phyloP scores from a whole-genome alignment of 2,113 vertebrate genomes.

The Cyphomyrus plagiostoma region DNA sequence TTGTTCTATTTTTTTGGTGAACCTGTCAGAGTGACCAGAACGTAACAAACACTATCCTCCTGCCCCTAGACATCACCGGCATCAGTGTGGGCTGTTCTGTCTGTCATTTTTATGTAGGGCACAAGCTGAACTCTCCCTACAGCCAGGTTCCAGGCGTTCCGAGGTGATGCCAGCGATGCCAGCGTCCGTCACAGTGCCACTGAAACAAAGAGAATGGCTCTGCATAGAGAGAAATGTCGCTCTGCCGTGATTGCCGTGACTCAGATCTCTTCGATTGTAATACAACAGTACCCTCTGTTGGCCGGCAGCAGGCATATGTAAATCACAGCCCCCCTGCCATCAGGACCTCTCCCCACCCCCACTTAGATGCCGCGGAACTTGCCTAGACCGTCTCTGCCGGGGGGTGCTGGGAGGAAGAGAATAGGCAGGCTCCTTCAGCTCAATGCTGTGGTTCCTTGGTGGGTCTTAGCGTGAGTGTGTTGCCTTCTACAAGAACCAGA shows the following conservation, averaged over 20 bases:
- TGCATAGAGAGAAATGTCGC: not conserved
- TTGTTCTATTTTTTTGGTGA: not conserved
- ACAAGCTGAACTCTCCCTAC: not conserved
- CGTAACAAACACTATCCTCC: no score
- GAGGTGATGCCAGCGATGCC: not conserved
- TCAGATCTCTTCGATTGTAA: conserved; percentile 40
- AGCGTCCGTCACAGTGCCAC: not conserved
- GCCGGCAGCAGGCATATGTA: conserved; percentile 42
- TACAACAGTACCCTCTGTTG: conserved; percentile 68
- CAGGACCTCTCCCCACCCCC: not conserved
- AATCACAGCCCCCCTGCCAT: conserved; percentile 14
- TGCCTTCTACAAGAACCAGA: not conserved
- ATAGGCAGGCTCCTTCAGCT: not conserved
- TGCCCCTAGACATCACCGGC: not conserved
- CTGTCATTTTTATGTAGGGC: not conserved
- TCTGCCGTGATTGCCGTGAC: not conserved
- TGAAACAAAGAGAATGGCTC: not conserved
- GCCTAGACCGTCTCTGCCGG: not conserved
- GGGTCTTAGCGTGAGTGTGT: not conserved
- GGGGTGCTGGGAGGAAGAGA: not conserved
- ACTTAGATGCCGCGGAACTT: not conserved
- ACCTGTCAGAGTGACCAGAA: not conserved
- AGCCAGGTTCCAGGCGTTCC: not conserved
- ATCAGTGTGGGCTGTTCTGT: not conserved
- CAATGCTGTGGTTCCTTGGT: not conserved